phyloP scores from a whole-genome alignment of 2,113 vertebrate species.

The Epinephelus cyanopodus region DNA sequence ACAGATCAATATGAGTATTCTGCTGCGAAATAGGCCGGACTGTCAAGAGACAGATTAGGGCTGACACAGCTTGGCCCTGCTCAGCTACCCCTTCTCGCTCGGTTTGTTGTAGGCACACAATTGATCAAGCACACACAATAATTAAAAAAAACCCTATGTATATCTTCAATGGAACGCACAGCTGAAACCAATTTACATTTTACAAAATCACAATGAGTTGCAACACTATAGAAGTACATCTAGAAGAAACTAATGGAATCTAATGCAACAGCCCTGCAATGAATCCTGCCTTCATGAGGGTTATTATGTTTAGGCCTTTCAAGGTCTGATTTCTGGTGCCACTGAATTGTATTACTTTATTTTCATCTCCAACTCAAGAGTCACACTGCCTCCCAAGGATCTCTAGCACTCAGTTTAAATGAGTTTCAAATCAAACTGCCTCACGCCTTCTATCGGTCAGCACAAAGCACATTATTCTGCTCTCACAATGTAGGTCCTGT shows the following conservation, averaged over 20 bases:
- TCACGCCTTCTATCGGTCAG: not conserved
- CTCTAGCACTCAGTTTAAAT: slow-evolving; percentile 15
- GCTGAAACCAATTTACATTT: not conserved
- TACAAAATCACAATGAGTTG: too few relatives aligned
- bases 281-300: not conserved
- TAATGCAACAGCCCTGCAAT: not conserved
- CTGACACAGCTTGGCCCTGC: slow-evolving; percentile 58
- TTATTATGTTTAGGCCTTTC: not conserved
- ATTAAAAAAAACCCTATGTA: not conserved
- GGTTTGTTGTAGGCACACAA: slow-evolving; percentile 28
- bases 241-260: not conserved
- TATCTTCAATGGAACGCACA: not conserved
- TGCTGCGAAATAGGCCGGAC: slow-evolving; percentile 68
- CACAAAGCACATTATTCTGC: slow-evolving; percentile 13
- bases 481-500: slow-evolving; percentile 8
- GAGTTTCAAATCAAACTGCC: slow-evolving; percentile 40
- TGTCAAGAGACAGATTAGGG: slow-evolving; percentile 75
- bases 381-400: not conserved
- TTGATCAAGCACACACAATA: slow-evolving; percentile 24
- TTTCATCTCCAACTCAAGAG: slow-evolving; percentile 4
- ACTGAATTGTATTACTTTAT: not conserved
- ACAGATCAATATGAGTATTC: slow-evolving; percentile 83
- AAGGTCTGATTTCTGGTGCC: not conserved
- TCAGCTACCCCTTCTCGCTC: slow-evolving; percentile 50
- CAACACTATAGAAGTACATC: not conserved